phyloP scores from a whole-genome alignment of 2,797 vertebrate species.

The Denticeps clupeoides region DNA sequence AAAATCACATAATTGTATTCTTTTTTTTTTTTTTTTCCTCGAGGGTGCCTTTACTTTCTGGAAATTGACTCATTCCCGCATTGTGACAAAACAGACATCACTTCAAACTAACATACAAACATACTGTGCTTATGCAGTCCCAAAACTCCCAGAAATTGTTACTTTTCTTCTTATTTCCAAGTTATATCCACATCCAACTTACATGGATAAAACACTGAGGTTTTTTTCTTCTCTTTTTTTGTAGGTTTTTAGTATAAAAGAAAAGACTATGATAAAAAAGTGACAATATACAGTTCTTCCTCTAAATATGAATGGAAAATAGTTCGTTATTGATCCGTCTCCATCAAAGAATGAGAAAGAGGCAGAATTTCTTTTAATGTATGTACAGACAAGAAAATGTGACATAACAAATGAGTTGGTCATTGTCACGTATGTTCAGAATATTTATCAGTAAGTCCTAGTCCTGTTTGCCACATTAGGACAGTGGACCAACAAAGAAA shows the following conservation, averaged over 20 bases:
- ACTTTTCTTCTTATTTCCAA: conserved; percentile 30
- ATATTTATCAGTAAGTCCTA: conserved; percentile 2
- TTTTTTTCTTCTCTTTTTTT: conserved; percentile 32
- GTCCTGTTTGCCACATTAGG: conserved; percentile 11
- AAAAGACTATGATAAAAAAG: conserved; percentile 21
- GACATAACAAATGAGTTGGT: conserved; percentile 33
- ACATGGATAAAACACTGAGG: conserved; percentile 47
- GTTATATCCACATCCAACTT: conserved; percentile 36
- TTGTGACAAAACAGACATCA: conserved; percentile 23
- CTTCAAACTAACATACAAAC: conserved; percentile 5
- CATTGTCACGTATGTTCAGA: conserved; percentile 14
- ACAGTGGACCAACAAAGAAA: conserved; percentile 26
- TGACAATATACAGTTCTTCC: conserved; percentile 20
- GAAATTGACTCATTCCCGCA: conserved; percentile 17
- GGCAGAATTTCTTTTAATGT: conserved; percentile 38
- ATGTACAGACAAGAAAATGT: conserved; percentile 48
- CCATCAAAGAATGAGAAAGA: conserved; percentile 19
- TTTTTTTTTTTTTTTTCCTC: conserved; percentile 2
- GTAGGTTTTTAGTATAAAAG: conserved; percentile 46
- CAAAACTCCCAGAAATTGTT: no score
- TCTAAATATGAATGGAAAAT: conserved; percentile 24
- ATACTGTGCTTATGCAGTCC: conserved; percentile 20
- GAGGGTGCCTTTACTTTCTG: conserved; percentile 1
- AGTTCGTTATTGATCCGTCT: conserved; percentile 7
- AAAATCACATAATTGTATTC: background rate